phyloP scores from a whole-genome alignment of 1,140 invertebrate species.

The Onthophagus taurus region DNA sequence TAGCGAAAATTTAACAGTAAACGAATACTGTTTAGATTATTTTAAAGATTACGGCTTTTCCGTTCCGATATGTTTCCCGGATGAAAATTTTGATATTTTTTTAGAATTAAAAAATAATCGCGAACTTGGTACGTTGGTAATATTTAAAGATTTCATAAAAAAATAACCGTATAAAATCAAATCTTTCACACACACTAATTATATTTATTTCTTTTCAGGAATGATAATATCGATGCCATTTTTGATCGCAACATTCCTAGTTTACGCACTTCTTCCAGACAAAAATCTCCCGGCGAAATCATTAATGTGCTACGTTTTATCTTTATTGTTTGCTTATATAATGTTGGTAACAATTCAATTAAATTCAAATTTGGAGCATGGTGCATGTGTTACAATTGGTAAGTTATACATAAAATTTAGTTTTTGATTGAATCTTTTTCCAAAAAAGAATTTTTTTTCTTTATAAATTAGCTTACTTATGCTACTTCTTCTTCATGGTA shows the following conservation, averaged over 20 bases:
- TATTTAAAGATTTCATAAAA: too few relatives aligned
- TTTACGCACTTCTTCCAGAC: constrained; percentile 6
- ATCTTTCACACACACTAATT: too few relatives aligned
- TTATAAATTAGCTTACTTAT: constrained; percentile 14
- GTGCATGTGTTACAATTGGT: constrained; percentile 5
- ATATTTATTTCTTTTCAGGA: constrained; percentile 10
- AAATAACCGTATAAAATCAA: too few relatives aligned
- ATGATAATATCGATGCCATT: constrained; percentile 14
- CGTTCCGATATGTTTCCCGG: too few relatives aligned
- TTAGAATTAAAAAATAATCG: too few relatives aligned
- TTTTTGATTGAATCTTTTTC: too few relatives aligned
- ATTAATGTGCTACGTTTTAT: constrained; percentile 12
- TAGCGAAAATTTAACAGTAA: too few relatives aligned
- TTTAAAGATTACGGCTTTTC: too few relatives aligned
- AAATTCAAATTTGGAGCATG: not conserved
- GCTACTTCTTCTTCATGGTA: constrained; percentile 59
- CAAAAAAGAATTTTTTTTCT: too few relatives aligned
- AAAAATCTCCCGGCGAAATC: constrained; percentile 6
- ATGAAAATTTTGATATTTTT: too few relatives aligned
- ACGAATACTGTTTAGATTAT: too few relatives aligned
- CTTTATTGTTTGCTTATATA: constrained; percentile 7
- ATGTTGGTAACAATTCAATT: constrained; percentile 3
- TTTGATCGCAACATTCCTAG: constrained; percentile 11
- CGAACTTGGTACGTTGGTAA: too few relatives aligned
- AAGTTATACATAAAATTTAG: constrained; percentile 1